Conservation (phyloP, 2,797 vertebrate species). For the Acestrorhynchus altus region DNA sequence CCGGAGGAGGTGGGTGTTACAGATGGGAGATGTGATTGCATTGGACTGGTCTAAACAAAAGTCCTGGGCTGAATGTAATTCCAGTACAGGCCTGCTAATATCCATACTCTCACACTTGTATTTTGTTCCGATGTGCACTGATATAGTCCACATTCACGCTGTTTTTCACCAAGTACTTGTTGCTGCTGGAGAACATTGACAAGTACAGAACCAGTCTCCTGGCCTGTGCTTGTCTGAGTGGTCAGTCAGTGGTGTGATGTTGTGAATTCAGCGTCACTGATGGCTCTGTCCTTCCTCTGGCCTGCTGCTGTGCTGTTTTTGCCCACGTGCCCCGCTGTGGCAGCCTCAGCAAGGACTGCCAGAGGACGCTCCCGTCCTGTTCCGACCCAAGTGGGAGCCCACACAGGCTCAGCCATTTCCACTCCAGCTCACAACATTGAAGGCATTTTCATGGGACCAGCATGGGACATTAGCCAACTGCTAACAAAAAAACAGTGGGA, state of each 20-base stretch:
- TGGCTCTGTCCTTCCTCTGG: conserved; percentile 16
- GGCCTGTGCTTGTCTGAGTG: not conserved
- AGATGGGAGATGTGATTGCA: no score
- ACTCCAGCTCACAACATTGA: conserved; percentile 19
- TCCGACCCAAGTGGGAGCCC: not conserved
- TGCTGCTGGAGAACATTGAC: no score
- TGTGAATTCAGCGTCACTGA: conserved; percentile 3
- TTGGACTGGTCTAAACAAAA: no score
- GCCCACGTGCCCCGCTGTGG: conserved; percentile 4
- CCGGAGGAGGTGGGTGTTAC: no score
- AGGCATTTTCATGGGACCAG: conserved; percentile 33
- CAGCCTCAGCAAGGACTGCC: conserved; percentile 34
- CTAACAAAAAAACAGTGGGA: conserved; percentile 59
- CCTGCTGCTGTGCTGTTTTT: conserved; percentile 18
- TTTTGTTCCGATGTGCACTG: no score
- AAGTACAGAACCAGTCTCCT: not conserved
- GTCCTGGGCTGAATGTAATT: no score
- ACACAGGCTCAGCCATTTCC: not conserved
- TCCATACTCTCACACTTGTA: no score
- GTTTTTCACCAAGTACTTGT: no score
- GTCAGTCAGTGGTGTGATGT: not conserved
- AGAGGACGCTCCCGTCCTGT: conserved; percentile 27
- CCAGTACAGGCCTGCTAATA: no score
- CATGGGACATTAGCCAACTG: conserved; percentile 50
- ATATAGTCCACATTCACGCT: no score